A percentile compares a stretch with the other conserved stretches of the same genome.
phyloP scores from a whole-genome alignment of 2,888 invertebrate genomes.

The Acanthosepion pharaonis region DNA sequence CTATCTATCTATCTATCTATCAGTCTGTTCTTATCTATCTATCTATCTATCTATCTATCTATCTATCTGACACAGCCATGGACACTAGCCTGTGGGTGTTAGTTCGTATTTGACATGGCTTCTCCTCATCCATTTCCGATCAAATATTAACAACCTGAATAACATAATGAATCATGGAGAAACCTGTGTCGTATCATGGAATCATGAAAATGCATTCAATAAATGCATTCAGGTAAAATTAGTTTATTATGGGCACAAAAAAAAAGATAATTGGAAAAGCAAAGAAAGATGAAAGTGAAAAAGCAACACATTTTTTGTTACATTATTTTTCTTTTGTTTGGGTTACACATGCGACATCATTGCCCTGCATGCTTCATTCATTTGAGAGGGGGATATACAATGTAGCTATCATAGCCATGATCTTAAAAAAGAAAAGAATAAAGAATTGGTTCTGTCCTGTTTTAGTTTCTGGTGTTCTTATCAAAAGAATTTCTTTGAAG shows the following conservation, averaged over 20 bases:
- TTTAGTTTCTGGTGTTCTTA: background rate
- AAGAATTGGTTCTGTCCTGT: background rate
- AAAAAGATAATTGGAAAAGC: background rate
- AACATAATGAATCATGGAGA: background rate
- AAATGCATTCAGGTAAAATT: too few relatives aligned
- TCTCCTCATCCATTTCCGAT: background rate
- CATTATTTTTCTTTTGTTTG: background rate
- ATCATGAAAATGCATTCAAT: too few relatives aligned
- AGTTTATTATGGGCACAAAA: background rate
- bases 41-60: background rate
- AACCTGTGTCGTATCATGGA: background rate
- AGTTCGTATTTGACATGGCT: background rate
- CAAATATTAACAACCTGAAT: background rate
- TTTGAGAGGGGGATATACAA: background rate
- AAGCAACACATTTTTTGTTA: background rate
- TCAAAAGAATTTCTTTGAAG: constrained; percentile 33
- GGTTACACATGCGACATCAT: background rate
- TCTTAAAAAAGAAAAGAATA: background rate
- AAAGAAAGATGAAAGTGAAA: background rate
- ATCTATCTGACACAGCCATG: background rate
- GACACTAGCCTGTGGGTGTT: background rate
- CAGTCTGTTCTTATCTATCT: background rate
- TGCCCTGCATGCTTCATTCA: background rate
- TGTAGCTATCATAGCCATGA: background rate
- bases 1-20: background rate